Conservation (phyloP, 2,113 vertebrate species). For the Odontesthes bonariensis region DNA sequence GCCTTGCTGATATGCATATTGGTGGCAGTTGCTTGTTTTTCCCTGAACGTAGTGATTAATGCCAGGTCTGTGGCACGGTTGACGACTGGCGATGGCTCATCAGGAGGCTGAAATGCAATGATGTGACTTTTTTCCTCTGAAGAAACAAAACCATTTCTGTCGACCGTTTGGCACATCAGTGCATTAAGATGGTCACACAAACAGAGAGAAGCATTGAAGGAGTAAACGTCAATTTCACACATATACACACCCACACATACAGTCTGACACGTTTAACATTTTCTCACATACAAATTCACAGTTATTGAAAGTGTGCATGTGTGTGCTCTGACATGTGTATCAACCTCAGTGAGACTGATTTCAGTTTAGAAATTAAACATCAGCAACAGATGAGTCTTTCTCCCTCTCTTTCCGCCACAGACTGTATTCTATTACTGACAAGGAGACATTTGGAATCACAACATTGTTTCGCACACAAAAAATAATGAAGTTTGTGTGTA, state of each 20-base stretch:
- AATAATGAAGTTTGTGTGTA: conserved; percentile 7
- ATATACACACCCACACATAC: conserved; percentile 3
- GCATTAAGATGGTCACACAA: conserved; percentile 6
- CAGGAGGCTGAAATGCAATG: conserved; percentile 27
- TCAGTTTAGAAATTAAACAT: conserved; percentile 65
- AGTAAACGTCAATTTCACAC: conserved; percentile 45
- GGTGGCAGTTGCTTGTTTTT: conserved; percentile 22
- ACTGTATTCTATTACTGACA: conserved; percentile 82
- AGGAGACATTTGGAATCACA: conserved; percentile 85
- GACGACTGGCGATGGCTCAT: conserved; percentile 55
- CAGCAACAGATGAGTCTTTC: conserved; percentile 53
- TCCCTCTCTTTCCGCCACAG: conserved; percentile 14
- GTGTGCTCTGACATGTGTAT: conserved; percentile 64
- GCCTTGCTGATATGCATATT: conserved; percentile 35
- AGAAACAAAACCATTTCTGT: conserved; percentile 56
- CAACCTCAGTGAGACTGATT: conserved; percentile 47
- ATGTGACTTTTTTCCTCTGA: conserved; percentile 57
- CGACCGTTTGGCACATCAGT: conserved; percentile 11
- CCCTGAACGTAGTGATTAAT: conserved; percentile 46
- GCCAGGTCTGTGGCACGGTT: conserved; percentile 26
- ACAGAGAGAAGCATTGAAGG: conserved; percentile 12
- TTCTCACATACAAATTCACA: conserved; percentile 11
- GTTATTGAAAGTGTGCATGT: conserved; percentile 32
- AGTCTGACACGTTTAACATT: conserved; percentile 2
- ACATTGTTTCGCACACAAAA: conserved; percentile 26